Evolutionary conservation across 2,797 vertebrate species (phyloP).

Genomic region (Okamejei kenojei): DNA sequence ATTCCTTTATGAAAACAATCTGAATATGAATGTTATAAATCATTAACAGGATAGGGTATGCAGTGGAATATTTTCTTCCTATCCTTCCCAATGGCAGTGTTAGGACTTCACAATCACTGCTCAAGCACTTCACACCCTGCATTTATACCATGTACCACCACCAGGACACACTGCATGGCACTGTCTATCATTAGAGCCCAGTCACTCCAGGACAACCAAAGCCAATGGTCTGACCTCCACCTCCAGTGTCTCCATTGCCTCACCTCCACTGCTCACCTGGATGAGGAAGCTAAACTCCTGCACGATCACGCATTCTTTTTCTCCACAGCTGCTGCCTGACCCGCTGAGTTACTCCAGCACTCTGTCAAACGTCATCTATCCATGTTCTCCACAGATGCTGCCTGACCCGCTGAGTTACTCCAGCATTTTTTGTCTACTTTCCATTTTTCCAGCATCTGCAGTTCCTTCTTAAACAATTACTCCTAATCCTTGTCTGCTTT

Average conservation of each 20-base stretch:
- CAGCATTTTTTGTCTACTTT: too few relatives aligned
- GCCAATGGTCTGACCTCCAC: background rate
- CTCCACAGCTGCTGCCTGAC: too few relatives aligned
- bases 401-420: too few relatives aligned
- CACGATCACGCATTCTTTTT: too few relatives aligned
- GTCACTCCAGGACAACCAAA: background rate
- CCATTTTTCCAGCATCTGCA: too few relatives aligned
- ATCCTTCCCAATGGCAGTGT: background rate
- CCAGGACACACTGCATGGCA: background rate
- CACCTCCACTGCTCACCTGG: background rate
- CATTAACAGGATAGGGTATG: background rate
- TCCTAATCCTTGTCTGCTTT: background rate
- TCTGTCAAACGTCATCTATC: too few relatives aligned
- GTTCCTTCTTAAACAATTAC: too few relatives aligned
- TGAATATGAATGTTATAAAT: background rate
- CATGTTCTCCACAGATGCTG: too few relatives aligned
- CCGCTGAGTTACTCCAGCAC: too few relatives aligned
- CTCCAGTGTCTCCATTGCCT: background rate
- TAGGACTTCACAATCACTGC: background rate
- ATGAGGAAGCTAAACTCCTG: background rate
- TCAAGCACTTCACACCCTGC: background rate
- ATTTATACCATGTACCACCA: background rate
- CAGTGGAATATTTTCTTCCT: background rate
- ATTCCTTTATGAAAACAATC: background rate
- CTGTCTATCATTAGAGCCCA: background rate